Base-by-base conservation (phyloP, 2,888 invertebrate genomes). In the Agrotis puta region DNA sequence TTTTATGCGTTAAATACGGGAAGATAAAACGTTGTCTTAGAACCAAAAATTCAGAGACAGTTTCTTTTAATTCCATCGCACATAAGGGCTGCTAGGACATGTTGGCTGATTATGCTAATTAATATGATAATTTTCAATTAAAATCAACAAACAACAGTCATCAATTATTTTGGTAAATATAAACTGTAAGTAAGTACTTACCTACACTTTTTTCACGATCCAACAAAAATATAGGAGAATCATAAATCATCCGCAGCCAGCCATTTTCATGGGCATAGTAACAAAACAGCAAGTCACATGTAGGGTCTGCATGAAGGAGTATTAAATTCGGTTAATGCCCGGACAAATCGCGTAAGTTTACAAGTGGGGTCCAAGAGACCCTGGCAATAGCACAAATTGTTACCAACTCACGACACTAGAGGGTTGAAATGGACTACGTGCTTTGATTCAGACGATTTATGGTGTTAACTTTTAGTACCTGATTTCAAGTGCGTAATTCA, bases 301-400 rank as follows among this genome's bases (percentile, higher is more conserved):
- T 87, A 89, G 90, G 86, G 83, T 84, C 82, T 77, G 77, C 85
- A 86, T 82, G 82, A 73, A 85, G 85, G 84, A 87, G 88, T 89
- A 91, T 93, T 93, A 94, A 93, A 92, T 90, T 91, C 87, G 86
- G 90, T 90, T 92, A 92, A 93, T 92, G 90, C 87, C 81, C 87
- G 88, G 88, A 86, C 85, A 92, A 93, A 94, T 93, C 91, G 92
- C 81, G 79, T 85, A 91, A 92, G 89, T 92, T 92, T 85, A 82
- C 86, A 88, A 91, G 90, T 89, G 85, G 89, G 91, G 89, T 90
- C 88, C 84, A 85, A 86, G 88, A 86, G 89, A 85, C 85, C 87
- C 85, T 76, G 69, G 83, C 87, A 88, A 87, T 86, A 81, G 82
- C 80, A 81, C 88, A 74, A 85, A 84, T 81, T 85, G 79, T 79